Evolutionary conservation across 1,140 invertebrate species (phyloP).

Genomic region (Ditylenchus dipsaci): DNA sequence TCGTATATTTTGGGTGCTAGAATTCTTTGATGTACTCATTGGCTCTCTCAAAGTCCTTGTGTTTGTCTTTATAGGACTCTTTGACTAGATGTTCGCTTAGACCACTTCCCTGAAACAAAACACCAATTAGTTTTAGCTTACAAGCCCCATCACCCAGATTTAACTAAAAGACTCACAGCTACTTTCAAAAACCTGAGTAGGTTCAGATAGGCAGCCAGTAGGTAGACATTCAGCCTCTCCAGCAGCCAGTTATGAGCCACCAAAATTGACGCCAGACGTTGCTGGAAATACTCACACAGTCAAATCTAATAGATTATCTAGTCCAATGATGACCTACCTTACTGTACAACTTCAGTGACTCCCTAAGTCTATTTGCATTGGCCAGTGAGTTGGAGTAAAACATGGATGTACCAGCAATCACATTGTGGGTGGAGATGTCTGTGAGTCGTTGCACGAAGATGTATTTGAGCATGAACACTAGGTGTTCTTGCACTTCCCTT

Average conservation of each 20-base stretch:
- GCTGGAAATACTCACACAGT: background rate
- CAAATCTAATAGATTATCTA: background rate
- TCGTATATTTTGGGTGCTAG: constrained; percentile 27
- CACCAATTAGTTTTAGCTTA: no score
- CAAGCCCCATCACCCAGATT: constrained; percentile 7
- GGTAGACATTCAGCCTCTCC: constrained; percentile 9
- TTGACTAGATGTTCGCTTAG: constrained; percentile 28
- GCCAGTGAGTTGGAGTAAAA: constrained; percentile 30
- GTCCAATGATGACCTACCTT: background rate
- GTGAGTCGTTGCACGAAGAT: constrained; percentile 27
- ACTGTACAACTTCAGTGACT: constrained; percentile 25
- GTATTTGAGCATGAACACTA: constrained; percentile 14
- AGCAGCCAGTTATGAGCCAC: constrained; percentile 22
- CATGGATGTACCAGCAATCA: constrained; percentile 29
- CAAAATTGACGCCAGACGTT: constrained; percentile 14
- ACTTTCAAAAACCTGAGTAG: constrained; percentile 33
- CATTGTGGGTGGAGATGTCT: constrained; percentile 23
- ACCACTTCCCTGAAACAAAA: constrained; percentile 28
- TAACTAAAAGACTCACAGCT: constrained; percentile 20
- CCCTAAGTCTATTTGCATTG: constrained; percentile 34
- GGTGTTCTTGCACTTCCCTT: constrained; percentile 6
- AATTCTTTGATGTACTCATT: constrained; percentile 32
- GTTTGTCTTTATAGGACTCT: background rate
- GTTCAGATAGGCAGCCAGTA: constrained; percentile 36
- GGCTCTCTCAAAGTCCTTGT: constrained; percentile 11